phyloP scores from a whole-genome alignment of 2,113 vertebrate species.

The Pristiophorus japonicus region DNA sequence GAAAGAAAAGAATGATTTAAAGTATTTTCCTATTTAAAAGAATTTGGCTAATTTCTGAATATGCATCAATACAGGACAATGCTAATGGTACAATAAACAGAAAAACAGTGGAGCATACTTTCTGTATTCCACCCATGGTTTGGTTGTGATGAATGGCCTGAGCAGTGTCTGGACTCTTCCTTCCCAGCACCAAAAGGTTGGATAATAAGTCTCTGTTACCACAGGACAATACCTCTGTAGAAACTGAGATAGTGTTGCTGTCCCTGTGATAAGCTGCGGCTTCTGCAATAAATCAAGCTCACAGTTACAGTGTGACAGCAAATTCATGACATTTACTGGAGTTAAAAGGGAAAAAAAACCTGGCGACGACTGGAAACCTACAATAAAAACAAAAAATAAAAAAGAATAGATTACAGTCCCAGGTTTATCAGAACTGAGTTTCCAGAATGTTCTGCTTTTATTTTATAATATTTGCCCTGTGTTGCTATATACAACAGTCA shows the following conservation, averaged over 20 bases:
- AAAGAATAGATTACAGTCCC: neutral
- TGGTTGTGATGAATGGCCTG: constrained; percentile 88
- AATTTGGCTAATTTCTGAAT: neutral
- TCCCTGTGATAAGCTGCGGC: constrained; percentile 83
- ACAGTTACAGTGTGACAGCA: neutral
- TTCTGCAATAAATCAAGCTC: constrained; percentile 64
- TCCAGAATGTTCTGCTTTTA: neutral
- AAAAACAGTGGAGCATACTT: constrained; percentile 69
- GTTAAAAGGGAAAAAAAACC: neutral
- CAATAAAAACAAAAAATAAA: neutral
- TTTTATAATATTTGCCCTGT: neutral
- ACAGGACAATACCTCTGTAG: constrained; percentile 85
- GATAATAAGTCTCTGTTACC: constrained; percentile 93
- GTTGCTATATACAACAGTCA: neutral
- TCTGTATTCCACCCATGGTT: constrained; percentile 80
- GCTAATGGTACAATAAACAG: neutral
- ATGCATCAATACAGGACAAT: neutral
- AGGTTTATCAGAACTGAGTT: neutral
- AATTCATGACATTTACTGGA: neutral
- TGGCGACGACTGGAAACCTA: neutral
- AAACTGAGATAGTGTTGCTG: constrained; percentile 79
- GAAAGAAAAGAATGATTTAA: constrained; percentile 43
- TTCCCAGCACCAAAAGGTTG: constrained; percentile 98
- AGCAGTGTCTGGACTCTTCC: constrained; percentile 86
- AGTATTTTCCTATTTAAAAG: constrained; percentile 32